A percentile compares a stretch with the other conserved stretches of the same genome.
phyloP scores from a whole-genome alignment of 2,888 invertebrate species.

The Colostygia pectinataria region DNA sequence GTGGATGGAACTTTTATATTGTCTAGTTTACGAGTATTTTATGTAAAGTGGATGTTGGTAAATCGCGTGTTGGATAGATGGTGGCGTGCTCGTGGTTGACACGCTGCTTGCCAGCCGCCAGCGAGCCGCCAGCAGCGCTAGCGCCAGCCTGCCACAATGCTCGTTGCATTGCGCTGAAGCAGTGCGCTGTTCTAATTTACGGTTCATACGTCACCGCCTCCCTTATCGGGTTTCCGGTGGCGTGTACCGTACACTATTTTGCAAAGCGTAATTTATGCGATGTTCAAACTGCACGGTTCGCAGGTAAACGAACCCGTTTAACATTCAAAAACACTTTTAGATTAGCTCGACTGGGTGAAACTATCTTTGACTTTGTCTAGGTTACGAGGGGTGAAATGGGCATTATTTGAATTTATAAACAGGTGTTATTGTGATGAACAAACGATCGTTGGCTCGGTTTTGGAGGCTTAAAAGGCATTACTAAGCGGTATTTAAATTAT shows the following conservation, averaged over 20 bases:
- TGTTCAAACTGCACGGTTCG: constrained; percentile 25
- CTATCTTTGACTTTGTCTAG: constrained; percentile 34
- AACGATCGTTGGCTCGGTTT: constrained; percentile 15
- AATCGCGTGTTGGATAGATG: constrained; percentile 49
- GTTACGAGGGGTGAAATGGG: constrained; percentile 14
- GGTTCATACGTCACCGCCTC: constrained; percentile 51
- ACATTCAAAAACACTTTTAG: constrained; percentile 39
- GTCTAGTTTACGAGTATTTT: constrained; percentile 52
- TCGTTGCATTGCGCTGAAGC: constrained; percentile 33
- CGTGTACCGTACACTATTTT: constrained; percentile 45
- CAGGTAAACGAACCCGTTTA: constrained; percentile 51
- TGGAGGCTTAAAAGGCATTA: neutral
- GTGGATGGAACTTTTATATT: constrained; percentile 44
- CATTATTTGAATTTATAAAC: constrained; percentile 27
- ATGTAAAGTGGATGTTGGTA: constrained; percentile 46
- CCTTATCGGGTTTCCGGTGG: constrained; percentile 59
- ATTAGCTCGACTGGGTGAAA: constrained; percentile 25
- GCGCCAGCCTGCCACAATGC: constrained; percentile 32
- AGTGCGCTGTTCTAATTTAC: constrained; percentile 44
- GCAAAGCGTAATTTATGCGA: constrained; percentile 49
- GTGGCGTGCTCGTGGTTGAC: constrained; percentile 18
- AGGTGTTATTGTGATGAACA: constrained; percentile 26
- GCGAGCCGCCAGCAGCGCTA: constrained; percentile 1
- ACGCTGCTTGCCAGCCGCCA: constrained; percentile 4
- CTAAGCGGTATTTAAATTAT: too few species aligned